Conservation (phyloP, 2,797 vertebrate species). For the Sebastes glaucus region DNA sequence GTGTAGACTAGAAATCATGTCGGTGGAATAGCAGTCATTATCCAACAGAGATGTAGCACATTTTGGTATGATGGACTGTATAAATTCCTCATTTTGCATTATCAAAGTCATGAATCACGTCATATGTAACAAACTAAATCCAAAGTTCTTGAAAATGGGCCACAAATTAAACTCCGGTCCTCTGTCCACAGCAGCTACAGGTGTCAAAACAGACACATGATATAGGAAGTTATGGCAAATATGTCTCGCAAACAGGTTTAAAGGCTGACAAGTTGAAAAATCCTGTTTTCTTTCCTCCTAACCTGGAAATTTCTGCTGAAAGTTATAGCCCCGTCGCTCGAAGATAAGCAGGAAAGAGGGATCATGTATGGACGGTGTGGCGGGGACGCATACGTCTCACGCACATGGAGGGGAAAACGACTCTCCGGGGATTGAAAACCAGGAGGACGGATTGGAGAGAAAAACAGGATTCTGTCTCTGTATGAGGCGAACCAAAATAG, state of each 20-base stretch:
- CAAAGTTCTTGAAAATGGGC: not conserved
- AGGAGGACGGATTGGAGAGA: slow-evolving; percentile 63
- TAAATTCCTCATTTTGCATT: not conserved
- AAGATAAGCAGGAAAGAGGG: slow-evolving; percentile 70
- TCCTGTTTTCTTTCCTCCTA: slow-evolving; percentile 54
- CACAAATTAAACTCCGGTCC: not conserved
- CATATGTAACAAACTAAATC: not conserved
- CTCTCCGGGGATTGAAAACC: slow-evolving; percentile 62
- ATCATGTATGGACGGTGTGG: slow-evolving; percentile 57
- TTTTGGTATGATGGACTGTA: not conserved
- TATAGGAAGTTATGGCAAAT: slow-evolving; percentile 38
- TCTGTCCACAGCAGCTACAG: slow-evolving; percentile 41
- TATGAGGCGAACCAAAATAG: slow-evolving; percentile 72
- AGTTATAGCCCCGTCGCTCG: slow-evolving; percentile 36
- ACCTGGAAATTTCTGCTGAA: slow-evolving; percentile 52
- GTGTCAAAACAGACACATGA: slow-evolving; percentile 44
- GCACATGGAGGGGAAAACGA: slow-evolving; percentile 49
- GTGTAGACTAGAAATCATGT: not conserved
- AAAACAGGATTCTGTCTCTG: slow-evolving; percentile 76
- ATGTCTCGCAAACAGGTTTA: slow-evolving; percentile 35
- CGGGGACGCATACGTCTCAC: slow-evolving; percentile 42
- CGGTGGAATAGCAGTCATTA: not conserved
- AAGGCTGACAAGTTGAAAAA: slow-evolving; percentile 53
- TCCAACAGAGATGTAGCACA: not conserved
- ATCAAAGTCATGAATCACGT: not conserved